These are phyloP conservation scores for Clarias pachynema DNA, from an alignment of 2,797 vertebrate genomes.

Conservation along the genomic window DNA sequence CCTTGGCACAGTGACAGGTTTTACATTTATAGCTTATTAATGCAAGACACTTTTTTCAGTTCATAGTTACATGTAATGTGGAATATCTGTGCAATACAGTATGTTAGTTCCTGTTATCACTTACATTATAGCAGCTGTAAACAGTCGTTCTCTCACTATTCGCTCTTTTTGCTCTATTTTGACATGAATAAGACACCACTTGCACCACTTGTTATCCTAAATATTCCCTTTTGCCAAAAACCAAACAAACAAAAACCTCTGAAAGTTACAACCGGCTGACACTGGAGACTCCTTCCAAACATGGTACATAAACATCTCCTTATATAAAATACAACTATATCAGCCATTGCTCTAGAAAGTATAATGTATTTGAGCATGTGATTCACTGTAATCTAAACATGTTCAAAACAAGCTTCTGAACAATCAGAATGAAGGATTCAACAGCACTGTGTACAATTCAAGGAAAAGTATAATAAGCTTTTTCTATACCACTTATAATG, in stretches of 20 bases:
- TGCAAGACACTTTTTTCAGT: background rate
- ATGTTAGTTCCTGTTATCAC: background rate
- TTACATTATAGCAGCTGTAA: background rate
- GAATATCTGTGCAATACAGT: background rate
- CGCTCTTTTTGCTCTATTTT: background rate
- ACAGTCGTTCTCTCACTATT: background rate
- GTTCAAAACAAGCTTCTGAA: background rate
- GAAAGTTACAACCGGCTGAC: background rate
- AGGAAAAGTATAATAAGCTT: background rate
- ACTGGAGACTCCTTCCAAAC: background rate
- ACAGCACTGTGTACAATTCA: background rate
- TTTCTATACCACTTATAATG: background rate
- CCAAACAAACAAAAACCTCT: background rate
- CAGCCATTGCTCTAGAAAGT: background rate
- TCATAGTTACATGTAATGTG: background rate
- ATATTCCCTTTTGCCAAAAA: background rate
- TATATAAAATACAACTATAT: background rate
- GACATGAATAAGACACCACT: background rate
- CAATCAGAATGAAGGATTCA: background rate
- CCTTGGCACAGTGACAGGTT: background rate
- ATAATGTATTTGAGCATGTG: background rate
- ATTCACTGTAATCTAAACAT: background rate
- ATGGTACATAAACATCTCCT: background rate
- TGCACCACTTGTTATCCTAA: background rate
- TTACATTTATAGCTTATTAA: background rate